Conservation (phyloP, 2,113 vertebrate species). For the Bufo gargarizans region DNA sequence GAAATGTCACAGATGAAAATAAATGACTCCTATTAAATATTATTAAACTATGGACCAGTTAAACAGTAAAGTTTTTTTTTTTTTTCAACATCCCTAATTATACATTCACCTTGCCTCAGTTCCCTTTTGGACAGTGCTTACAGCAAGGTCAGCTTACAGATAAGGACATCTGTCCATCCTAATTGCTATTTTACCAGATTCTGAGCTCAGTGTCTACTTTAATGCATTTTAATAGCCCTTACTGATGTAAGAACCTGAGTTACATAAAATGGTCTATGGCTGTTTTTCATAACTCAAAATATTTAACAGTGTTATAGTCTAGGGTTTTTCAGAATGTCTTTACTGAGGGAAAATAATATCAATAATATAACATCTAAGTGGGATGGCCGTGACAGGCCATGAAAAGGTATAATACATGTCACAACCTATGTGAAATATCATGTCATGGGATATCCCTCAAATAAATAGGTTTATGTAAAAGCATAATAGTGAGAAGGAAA, state of each 20-base stretch:
- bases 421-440: too few relatives aligned
- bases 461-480: too few relatives aligned
- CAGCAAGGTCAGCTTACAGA: conserved; percentile 1
- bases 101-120: background rate
- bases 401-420: too few relatives aligned
- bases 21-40: background rate
- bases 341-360: too few relatives aligned
- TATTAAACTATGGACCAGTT: background rate
- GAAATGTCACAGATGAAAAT: background rate
- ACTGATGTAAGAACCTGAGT: background rate
- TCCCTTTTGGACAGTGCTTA: background rate
- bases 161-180: background rate
- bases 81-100: background rate
- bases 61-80: background rate
- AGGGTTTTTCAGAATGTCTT: too few relatives aligned
- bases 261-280: background rate
- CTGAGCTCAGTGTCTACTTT: background rate
- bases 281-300: background rate
- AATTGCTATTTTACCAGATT: background rate
- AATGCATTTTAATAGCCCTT: background rate
- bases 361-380: too few relatives aligned
- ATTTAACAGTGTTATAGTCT: background rate
- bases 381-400: too few relatives aligned
- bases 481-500: too few relatives aligned
- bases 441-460: too few relatives aligned